Conservation (phyloP, 2,888 invertebrate genomes). For the Thymelicus sylvestris region DNA sequence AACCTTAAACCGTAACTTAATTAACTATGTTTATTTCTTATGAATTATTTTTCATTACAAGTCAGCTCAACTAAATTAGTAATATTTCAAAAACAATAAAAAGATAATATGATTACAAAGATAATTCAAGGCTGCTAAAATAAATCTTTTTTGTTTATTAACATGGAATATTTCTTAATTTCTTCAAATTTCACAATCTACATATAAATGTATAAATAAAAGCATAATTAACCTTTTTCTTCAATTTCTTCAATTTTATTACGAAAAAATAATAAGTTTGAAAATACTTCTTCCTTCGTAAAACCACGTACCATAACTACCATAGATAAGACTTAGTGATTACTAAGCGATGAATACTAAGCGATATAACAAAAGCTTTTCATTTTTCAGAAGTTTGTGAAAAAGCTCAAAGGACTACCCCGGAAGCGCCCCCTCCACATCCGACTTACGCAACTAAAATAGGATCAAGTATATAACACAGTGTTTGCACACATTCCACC, state of each 20-base stretch:
- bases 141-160: neutral
- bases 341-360: neutral
- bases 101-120: neutral
- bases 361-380: neutral
- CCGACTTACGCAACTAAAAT: conserved; percentile 42
- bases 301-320: neutral
- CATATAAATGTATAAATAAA: neutral
- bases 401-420: conserved; percentile 39
- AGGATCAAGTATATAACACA: conserved; percentile 42
- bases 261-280: neutral
- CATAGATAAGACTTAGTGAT: neutral
- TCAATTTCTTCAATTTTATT: no score
- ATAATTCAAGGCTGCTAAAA: neutral
- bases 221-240: no score
- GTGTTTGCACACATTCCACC: conserved; percentile 31
- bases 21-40: neutral
- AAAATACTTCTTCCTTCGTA: neutral
- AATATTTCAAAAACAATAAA: neutral
- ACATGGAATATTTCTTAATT: no score
- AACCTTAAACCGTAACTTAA: neutral
- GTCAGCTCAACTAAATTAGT: neutral
- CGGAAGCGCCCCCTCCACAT: conserved; percentile 44
- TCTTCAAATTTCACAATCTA: neutral
- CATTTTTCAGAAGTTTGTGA: conserved; percentile 13
- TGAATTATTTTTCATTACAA: neutral